These are phyloP conservation scores for Aythya baeri DNA, from an alignment of 2,113 vertebrate genomes.

Conservation along the genomic window DNA sequence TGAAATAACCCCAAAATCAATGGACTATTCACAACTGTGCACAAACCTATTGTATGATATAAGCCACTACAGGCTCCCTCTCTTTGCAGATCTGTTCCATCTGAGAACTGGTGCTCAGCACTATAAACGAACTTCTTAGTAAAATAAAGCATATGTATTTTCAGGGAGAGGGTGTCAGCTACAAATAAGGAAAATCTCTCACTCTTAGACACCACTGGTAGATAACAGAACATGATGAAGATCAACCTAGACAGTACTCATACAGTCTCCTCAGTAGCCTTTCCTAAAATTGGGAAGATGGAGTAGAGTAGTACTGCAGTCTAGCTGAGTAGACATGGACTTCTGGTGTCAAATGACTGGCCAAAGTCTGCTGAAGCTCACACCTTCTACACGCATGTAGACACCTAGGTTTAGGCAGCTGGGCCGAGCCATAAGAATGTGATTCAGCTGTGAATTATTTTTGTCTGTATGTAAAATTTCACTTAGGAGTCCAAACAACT, in stretches of 20 bases:
- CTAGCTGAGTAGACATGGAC: background rate
- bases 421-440: fast-evolving
- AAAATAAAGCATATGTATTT: background rate
- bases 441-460: background rate
- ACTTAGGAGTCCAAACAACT: background rate
- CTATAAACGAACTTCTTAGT: background rate
- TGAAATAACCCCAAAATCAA: background rate
- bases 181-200: background rate
- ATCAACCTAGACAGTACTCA: background rate
- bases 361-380: background rate
- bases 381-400: background rate
- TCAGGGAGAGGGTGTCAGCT: background rate
- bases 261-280: background rate
- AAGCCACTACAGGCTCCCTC: fast-evolving
- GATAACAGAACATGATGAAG: background rate
- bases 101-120: background rate
- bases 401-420: background rate
- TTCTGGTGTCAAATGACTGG: background rate
- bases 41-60: background rate
- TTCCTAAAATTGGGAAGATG: background rate
- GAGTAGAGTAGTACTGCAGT: background rate
- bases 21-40: background rate
- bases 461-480: background rate
- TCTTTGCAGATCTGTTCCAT: background rate
- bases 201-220: background rate